These are phyloP conservation scores for Notodonta ziczac DNA, from an alignment of 2,888 invertebrate genomes.

Conservation along the genomic window DNA sequence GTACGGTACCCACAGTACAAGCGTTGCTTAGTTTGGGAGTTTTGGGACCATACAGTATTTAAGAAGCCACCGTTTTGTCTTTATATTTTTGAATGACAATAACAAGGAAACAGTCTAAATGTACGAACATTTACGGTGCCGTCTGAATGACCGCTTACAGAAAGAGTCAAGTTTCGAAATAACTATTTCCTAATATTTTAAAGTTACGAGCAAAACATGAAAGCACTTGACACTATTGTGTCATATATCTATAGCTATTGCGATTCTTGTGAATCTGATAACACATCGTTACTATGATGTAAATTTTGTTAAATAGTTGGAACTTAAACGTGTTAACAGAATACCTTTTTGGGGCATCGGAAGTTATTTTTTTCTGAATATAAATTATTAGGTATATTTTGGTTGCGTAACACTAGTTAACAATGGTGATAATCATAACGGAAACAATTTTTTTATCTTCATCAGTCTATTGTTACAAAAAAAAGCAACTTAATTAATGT, in stretches of 20 bases:
- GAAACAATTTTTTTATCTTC: background rate
- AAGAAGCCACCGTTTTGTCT: too few species aligned
- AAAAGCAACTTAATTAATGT: background rate
- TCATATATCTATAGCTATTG: constrained; percentile 12
- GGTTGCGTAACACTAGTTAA: constrained; percentile 1
- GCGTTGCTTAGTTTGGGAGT: too few species aligned
- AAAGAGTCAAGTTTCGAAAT: constrained; percentile 1
- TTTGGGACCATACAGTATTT: too few species aligned
- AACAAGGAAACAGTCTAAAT: too few species aligned
- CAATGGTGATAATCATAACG: background rate
- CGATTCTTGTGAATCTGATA: constrained; percentile 17
- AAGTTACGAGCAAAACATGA: constrained; percentile 10
- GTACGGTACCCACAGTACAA: too few species aligned
- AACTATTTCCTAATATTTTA: constrained; percentile 17
- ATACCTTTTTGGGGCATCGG: background rate
- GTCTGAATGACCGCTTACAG: too few species aligned
- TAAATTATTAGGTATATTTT: background rate
- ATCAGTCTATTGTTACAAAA: background rate
- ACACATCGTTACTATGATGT: constrained; percentile 10
- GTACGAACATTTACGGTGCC: too few species aligned
- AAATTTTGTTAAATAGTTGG: constrained; percentile 4
- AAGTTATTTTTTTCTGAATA: background rate
- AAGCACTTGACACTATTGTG: constrained; percentile 28
- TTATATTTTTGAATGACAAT: too few species aligned
- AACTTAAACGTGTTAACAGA: background rate